These are phyloP conservation scores for Chrysomela aeneicollis DNA, from an alignment of 2,888 invertebrate genomes.

Conservation along the genomic window DNA sequence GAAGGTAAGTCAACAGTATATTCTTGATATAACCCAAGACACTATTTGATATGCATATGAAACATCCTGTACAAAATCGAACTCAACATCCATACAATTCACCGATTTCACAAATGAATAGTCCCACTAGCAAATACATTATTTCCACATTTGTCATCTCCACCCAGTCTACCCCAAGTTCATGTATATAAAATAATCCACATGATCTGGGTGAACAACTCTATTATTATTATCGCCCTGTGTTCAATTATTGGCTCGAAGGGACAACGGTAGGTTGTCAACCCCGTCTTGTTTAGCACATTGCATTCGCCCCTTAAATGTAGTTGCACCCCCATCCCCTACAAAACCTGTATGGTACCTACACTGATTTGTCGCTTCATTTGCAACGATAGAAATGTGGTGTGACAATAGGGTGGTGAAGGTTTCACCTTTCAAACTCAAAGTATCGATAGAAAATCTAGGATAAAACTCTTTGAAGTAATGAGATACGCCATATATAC, in stretches of 20 bases:
- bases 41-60: no score
- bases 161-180: background rate
- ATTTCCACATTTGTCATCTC: slow-evolving; percentile 17
- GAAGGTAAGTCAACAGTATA: no score
- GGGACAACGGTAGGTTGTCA: slow-evolving; percentile 18
- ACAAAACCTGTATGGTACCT: background rate
- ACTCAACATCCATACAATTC: background rate
- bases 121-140: slow-evolving; percentile 3
- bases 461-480: no score
- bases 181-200: background rate
- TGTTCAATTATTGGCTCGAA: slow-evolving; percentile 28
- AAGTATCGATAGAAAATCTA: no score
- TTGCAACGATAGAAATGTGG: background rate
- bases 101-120: background rate
- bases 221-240: slow-evolving; percentile 38
- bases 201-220: slow-evolving; percentile 4
- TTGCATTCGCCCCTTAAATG: slow-evolving; percentile 19
- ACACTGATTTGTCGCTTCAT: background rate
- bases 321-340: slow-evolving; percentile 20
- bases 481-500: no score
- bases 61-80: no score
- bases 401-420: background rate
- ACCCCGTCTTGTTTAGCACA: slow-evolving; percentile 21
- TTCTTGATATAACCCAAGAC: no score
- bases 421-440: no score